phyloP scores from a whole-genome alignment of 2,113 vertebrate species.

The Cavia porcellus region DNA sequence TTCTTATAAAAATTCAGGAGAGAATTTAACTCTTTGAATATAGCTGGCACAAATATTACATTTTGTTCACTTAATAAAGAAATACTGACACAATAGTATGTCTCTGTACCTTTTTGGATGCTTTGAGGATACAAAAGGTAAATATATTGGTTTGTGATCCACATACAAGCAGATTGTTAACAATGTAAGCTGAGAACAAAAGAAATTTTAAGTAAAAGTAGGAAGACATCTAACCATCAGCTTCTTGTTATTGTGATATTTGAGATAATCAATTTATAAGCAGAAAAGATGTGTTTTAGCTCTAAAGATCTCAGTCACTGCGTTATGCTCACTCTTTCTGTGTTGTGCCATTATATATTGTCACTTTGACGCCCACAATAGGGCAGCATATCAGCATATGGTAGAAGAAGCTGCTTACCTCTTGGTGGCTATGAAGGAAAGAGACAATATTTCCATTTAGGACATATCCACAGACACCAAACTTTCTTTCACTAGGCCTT shows the following conservation, averaged over 20 bases:
- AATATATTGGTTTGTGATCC: neutral
- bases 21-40: constrained; percentile 8
- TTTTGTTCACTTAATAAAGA: constrained; percentile 47
- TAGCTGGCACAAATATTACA: neutral
- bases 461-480: neutral
- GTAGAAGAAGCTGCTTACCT: neutral
- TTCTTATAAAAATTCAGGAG: neutral
- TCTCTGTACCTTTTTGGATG: neutral
- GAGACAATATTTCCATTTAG: neutral
- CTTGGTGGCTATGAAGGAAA: neutral
- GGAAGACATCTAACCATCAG: neutral
- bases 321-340: too few species aligned
- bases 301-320: neutral
- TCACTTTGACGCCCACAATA: neutral
- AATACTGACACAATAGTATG: neutral
- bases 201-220: neutral
- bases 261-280: neutral
- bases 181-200: neutral
- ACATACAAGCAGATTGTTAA: neutral
- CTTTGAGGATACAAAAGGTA: neutral
- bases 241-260: neutral
- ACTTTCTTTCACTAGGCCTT: neutral
- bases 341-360: too few species aligned
- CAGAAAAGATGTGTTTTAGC: neutral
- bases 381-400: neutral